Evolutionary conservation across 2,113 vertebrate genomes (phyloP).

Genomic region (Oncorhynchus masou): DNA sequence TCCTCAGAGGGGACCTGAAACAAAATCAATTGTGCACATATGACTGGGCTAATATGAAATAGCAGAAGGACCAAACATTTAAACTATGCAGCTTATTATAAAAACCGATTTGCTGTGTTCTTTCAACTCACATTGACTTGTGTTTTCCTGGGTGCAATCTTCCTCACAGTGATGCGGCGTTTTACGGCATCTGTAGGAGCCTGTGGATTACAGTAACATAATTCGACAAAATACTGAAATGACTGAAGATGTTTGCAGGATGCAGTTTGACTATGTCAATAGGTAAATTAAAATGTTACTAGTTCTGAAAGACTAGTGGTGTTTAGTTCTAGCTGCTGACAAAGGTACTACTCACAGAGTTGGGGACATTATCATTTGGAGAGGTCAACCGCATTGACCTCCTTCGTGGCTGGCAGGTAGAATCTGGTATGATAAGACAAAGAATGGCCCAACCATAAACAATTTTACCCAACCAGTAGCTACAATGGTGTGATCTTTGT

Average conservation of each 20-base stretch:
- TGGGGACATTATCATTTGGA: conserved; percentile 27
- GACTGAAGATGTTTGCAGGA: background rate
- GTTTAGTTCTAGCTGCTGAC: background rate
- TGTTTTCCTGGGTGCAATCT: conserved; percentile 73
- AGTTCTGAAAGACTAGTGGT: background rate
- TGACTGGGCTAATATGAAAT: background rate
- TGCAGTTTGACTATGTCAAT: background rate
- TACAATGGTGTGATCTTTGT: background rate
- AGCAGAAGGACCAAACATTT: background rate
- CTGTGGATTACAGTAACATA: conserved; percentile 29
- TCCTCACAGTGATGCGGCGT: conserved; percentile 69
- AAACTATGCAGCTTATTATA: background rate
- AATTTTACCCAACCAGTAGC: no score
- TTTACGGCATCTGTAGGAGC: conserved; percentile 50
- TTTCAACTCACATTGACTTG: conserved; percentile 52
- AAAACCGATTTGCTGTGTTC: background rate
- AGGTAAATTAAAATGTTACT: background rate
- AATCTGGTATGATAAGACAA: background rate
- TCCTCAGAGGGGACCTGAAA: conserved; percentile 44
- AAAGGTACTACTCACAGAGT: conserved; percentile 11
- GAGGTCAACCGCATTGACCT: conserved; percentile 64
- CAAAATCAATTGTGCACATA: background rate
- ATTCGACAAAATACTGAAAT: background rate
- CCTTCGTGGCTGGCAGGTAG: conserved; percentile 41
- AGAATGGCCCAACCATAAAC: background rate